phyloP scores from a whole-genome alignment of 1,140 invertebrate genomes.

The Leptopilina boulardi region DNA sequence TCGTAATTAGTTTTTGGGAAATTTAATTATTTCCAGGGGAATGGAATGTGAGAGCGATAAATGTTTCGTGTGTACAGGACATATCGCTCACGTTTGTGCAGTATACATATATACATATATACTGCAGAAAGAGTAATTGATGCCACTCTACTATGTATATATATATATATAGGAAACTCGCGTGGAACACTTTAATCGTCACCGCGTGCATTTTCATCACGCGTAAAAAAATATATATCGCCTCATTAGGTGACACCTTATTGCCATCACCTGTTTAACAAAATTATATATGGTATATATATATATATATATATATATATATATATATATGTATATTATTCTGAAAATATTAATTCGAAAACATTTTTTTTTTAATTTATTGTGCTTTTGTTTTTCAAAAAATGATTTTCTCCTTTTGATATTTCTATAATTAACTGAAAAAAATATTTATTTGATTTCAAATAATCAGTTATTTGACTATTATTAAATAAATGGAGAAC shows the following conservation, averaged over 20 bases:
- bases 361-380: too few species aligned
- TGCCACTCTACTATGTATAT: background rate
- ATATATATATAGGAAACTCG: background rate
- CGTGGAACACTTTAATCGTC: slow-evolving; percentile 17
- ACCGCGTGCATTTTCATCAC: background rate
- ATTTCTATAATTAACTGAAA: too few species aligned
- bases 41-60: slow-evolving; percentile 55
- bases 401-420: too few species aligned
- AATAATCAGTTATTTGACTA: too few species aligned
- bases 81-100: background rate
- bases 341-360: too few species aligned
- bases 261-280: too few species aligned
- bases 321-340: too few species aligned
- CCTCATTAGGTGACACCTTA: background rate
- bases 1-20: slow-evolving; percentile 61
- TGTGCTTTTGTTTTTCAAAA: too few species aligned
- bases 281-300: too few species aligned
- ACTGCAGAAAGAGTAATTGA: slow-evolving; percentile 12
- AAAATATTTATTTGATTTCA: too few species aligned
- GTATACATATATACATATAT: background rate
- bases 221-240: background rate
- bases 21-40: slow-evolving; percentile 55
- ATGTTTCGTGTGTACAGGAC: slow-evolving; percentile 47
- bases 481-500: too few species aligned
- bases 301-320: too few species aligned